Conservation (phyloP, 2,113 vertebrate species). For the Cryptomyrus ogoouensis region DNA sequence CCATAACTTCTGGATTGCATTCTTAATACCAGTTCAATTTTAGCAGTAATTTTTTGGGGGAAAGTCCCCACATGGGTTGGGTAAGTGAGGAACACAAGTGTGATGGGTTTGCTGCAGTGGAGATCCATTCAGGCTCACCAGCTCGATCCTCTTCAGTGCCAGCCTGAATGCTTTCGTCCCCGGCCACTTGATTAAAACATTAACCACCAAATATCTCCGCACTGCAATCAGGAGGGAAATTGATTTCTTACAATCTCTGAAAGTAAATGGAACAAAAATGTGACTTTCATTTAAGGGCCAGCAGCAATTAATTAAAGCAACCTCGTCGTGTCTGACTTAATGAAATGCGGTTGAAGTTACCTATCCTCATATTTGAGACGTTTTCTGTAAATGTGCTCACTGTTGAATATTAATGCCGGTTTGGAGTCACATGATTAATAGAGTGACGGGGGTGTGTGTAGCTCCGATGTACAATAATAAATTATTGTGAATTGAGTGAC, state of each 20-base stretch:
- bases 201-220: conserved; percentile 7
- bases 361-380: background rate
- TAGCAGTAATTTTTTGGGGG: background rate
- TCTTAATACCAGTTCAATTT: background rate
- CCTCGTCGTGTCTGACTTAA: background rate
- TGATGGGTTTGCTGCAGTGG: background rate
- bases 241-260: conserved; percentile 9
- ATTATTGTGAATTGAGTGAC: background rate
- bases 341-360: background rate
- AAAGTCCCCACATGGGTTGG: background rate
- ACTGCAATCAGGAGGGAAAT: background rate
- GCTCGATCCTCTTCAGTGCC: background rate
- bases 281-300: background rate
- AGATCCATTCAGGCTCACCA: background rate
- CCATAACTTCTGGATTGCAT: background rate
- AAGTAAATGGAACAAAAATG: conserved; percentile 6
- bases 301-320: conserved; percentile 22
- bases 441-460: background rate
- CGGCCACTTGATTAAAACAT: conserved; percentile 22
- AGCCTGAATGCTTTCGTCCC: background rate
- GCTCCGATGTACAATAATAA: background rate
- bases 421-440: background rate
- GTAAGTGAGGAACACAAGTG: background rate
- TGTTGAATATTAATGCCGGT: background rate
- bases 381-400: background rate